Evolutionary conservation across 2,888 invertebrate genomes (phyloP).

Genomic region (Drosophila borborema): DNA sequence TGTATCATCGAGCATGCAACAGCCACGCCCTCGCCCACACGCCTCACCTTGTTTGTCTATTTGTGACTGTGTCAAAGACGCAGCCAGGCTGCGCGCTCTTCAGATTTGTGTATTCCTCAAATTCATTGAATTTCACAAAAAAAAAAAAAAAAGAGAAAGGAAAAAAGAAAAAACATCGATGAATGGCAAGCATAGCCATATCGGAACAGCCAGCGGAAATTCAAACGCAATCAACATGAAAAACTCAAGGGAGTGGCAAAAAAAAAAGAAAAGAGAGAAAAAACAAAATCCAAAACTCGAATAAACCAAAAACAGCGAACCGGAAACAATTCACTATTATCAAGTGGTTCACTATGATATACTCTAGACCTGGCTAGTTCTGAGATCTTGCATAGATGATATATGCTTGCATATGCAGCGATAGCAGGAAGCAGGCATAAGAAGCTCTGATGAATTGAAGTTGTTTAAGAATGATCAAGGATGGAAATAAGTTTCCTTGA

Average conservation of each 20-base stretch:
- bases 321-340: constrained; percentile 20
- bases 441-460: not conserved
- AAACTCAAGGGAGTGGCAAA: constrained; percentile 45
- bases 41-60: constrained; percentile 48
- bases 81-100: constrained; percentile 29
- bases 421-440: too few relatives aligned
- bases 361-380: not conserved
- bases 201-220: constrained; percentile 55
- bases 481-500: not conserved
- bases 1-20: not conserved
- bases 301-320: constrained; percentile 14
- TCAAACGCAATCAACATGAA: constrained; percentile 71
- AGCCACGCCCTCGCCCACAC: constrained; percentile 1
- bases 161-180: constrained; percentile 24
- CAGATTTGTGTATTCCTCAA: constrained; percentile 64
- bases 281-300: constrained; percentile 1
- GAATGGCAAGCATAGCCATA: constrained; percentile 33
- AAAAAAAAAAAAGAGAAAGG: constrained; percentile 13
- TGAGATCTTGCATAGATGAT: not conserved
- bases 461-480: not conserved
- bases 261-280: constrained; percentile 22
- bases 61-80: constrained; percentile 63
- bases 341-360: constrained; percentile 19
- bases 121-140: constrained; percentile 65
- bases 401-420: not conserved